Conservation (phyloP, 2,113 vertebrate genomes). For the Benitochromis conjunctus region DNA sequence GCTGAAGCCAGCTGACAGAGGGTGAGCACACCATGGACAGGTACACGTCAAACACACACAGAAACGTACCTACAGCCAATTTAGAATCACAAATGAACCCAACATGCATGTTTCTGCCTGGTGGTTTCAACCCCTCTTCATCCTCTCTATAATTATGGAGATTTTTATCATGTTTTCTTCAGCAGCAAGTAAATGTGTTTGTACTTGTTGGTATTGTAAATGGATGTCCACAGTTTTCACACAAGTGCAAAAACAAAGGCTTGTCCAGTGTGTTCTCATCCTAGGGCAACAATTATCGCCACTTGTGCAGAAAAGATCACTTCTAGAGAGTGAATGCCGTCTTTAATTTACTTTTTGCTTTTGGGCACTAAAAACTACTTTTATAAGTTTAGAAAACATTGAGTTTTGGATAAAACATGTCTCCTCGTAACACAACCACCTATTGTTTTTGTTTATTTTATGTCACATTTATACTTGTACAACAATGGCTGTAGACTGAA, state of each 20-base stretch:
- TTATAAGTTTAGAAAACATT: neutral
- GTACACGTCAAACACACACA: accelerated
- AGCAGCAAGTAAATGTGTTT: neutral
- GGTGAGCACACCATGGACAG: neutral
- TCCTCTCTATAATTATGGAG: neutral
- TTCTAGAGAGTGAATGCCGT: neutral
- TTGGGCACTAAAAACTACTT: neutral
- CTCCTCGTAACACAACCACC: accelerated
- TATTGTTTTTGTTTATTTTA: neutral
- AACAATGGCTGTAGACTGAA: neutral
- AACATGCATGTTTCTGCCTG: neutral
- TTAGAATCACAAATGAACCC: accelerated
- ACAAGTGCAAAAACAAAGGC: neutral
- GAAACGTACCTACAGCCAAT: neutral
- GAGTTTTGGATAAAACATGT: neutral
- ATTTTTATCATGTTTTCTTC: neutral
- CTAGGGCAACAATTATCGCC: neutral
- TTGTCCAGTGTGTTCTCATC: accelerated
- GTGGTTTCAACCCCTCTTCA: neutral
- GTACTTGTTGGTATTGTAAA: neutral
- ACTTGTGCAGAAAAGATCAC: neutral
- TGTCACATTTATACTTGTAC: neutral
- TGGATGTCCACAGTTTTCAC: accelerated
- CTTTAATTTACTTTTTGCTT: neutral
- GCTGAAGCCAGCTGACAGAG: neutral